phyloP scores from a whole-genome alignment of 2,797 vertebrate genomes.

The Cichlasoma orientale region DNA sequence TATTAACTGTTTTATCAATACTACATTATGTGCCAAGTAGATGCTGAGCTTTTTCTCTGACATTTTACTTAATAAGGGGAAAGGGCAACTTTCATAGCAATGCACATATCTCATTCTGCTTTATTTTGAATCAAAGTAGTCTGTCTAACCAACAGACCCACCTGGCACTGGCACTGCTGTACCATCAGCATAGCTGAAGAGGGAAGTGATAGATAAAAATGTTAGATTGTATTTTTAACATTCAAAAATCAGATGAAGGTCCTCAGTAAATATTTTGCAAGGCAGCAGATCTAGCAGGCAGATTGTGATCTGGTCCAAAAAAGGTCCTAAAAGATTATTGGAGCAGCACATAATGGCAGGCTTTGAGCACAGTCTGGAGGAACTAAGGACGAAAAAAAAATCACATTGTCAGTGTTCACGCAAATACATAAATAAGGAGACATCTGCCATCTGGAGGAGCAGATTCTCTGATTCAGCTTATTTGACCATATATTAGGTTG shows the following conservation, averaged over 20 bases:
- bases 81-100: background rate
- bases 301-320: background rate
- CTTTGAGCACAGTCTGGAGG: background rate
- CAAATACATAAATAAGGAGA: background rate
- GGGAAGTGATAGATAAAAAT: background rate
- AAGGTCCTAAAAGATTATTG: background rate
- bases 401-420: background rate
- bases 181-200: fast-evolving
- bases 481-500: background rate
- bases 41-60: background rate
- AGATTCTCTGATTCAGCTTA: background rate
- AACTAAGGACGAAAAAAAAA: background rate
- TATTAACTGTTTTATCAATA: background rate
- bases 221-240: background rate
- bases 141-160: background rate
- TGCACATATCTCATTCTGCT: background rate
- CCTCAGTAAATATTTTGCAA: background rate
- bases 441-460: background rate
- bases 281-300: background rate
- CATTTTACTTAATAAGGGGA: background rate
- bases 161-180: background rate
- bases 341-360: background rate
- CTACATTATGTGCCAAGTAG: background rate
- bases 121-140: background rate
- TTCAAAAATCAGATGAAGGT: background rate